These are phyloP conservation scores for Xenopus petersii DNA, from an alignment of 2,797 vertebrate species.

Conservation along the genomic window DNA sequence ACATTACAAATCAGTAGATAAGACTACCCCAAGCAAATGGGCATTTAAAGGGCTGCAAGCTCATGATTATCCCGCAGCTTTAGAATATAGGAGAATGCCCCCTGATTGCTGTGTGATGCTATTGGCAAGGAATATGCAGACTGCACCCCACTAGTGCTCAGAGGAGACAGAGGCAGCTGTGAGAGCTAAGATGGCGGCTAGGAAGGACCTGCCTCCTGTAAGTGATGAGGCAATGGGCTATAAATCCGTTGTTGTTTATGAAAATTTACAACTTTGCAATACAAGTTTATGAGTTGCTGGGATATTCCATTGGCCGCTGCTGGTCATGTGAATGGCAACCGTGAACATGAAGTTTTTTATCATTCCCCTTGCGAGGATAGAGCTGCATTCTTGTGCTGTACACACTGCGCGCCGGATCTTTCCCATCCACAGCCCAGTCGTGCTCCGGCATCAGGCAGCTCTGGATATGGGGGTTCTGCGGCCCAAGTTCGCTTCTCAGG, in stretches of 20 bases:
- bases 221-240: slow-evolving; percentile 83
- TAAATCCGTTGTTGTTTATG: slow-evolving; percentile 99
- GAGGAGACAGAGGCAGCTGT: slow-evolving; percentile 63
- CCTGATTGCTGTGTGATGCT: no score
- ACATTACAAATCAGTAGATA: no score
- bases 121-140: background rate
- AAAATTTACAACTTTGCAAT: slow-evolving; percentile 99
- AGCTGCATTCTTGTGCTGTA: slow-evolving; percentile 86
- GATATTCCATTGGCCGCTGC: slow-evolving; percentile 83
- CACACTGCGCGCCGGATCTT: slow-evolving; percentile 76
- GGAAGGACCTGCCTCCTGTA: slow-evolving; percentile 82
- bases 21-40: no score
- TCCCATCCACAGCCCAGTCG: slow-evolving; percentile 64
- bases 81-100: no score
- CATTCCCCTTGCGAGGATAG: slow-evolving; percentile 95
- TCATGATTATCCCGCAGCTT: no score
- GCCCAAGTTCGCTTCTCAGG: slow-evolving; percentile 49
- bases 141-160: background rate
- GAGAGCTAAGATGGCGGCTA: slow-evolving; percentile 92
- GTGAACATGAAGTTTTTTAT: slow-evolving; percentile 99
- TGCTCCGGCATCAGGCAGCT: slow-evolving; percentile 69
- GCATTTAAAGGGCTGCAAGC: no score
- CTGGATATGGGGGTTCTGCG: slow-evolving; percentile 59
- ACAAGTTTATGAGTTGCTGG: slow-evolving; percentile 94
- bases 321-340: slow-evolving; percentile 88